Conservation (phyloP, 1,140 invertebrate species). For the Pogonomyrmex barbatus region DNA sequence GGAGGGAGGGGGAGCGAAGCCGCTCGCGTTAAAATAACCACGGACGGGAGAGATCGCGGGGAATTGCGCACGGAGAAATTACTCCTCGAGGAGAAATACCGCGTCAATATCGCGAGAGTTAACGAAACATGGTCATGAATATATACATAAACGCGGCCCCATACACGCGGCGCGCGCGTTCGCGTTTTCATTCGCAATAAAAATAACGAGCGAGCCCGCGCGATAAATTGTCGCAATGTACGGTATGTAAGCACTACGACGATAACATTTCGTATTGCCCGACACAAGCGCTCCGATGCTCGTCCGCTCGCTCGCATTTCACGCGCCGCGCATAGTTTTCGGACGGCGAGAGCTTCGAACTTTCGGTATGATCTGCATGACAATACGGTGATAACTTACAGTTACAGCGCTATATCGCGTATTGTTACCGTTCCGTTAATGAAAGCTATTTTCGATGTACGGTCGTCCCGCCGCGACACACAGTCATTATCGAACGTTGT, state of each 20-base stretch:
- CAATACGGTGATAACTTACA: constrained; percentile 65
- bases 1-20: not conserved
- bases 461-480: not conserved
- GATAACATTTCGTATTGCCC: constrained; percentile 57
- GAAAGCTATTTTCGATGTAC: constrained; percentile 60
- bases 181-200: constrained; percentile 61
- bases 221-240: constrained; percentile 64
- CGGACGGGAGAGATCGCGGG: not conserved
- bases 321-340: constrained; percentile 54
- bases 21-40: constrained; percentile 11
- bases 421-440: constrained; percentile 53
- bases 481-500: constrained; percentile 36
- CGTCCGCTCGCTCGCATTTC: constrained; percentile 22
- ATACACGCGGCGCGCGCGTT: not conserved
- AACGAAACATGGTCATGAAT: constrained; percentile 58
- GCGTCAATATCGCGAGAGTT: constrained; percentile 42
- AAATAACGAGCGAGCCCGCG: constrained; percentile 60
- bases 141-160: constrained; percentile 56
- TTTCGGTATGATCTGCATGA: constrained; percentile 66
- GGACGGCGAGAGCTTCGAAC: constrained; percentile 25
- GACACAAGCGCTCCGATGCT: not conserved
- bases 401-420: constrained; percentile 42
- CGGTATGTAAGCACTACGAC: constrained; percentile 50
- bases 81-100: constrained; percentile 2
- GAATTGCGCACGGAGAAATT: constrained; percentile 46